Conservation (phyloP, 1,140 invertebrate genomes). For the Leptestheria dahalacensis region DNA sequence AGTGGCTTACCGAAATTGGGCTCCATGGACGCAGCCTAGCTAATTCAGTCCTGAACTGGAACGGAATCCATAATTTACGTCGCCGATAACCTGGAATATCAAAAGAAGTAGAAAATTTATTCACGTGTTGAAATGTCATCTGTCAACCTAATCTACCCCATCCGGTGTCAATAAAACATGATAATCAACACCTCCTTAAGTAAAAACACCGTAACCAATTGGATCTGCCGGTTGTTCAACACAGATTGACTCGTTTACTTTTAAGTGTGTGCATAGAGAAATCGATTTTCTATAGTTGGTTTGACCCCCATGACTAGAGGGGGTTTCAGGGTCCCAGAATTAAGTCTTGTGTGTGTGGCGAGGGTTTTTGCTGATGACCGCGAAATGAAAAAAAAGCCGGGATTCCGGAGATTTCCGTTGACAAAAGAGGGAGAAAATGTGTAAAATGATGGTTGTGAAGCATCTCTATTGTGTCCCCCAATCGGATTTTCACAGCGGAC, state of each 20-base stretch:
- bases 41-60: background rate
- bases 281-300: background rate
- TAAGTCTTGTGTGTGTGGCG: too few relatives aligned
- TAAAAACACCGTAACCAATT: too few relatives aligned
- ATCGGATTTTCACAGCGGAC: background rate
- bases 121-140: too few relatives aligned
- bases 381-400: background rate
- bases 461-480: background rate
- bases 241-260: too few relatives aligned
- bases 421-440: background rate
- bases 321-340: too few relatives aligned
- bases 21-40: background rate
- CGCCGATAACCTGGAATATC: background rate
- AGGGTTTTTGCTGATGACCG: too few relatives aligned
- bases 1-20: constrained; percentile 1
- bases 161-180: too few relatives aligned
- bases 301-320: background rate
- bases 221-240: too few relatives aligned
- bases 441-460: background rate
- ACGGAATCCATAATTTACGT: background rate
- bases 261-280: background rate
- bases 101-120: too few relatives aligned
- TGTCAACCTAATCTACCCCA: too few relatives aligned
- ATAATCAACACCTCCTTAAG: too few relatives aligned
- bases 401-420: background rate